Percentiles rank a stretch among this genome's conserved stretches.
phyloP scores from a whole-genome alignment of 2,888 invertebrate genomes.

The Eupithecia inturbata region DNA sequence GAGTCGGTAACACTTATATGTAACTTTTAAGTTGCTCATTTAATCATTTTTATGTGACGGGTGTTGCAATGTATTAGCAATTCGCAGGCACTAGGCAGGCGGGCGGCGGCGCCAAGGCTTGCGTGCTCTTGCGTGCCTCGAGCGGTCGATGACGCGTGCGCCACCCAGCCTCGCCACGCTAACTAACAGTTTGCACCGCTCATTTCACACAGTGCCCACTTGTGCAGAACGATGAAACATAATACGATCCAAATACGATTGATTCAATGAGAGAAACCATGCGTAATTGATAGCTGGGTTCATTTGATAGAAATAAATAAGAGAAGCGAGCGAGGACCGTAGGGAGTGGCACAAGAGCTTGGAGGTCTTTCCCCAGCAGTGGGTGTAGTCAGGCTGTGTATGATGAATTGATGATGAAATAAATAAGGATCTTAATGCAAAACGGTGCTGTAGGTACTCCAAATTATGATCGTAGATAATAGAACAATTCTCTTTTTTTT shows the following conservation, averaged over 20 bases:
- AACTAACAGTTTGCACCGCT: constrained; percentile 32
- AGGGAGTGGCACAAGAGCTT: background rate
- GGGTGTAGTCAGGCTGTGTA: background rate
- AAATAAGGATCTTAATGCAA: background rate
- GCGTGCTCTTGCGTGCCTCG: constrained; percentile 38
- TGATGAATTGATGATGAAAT: background rate
- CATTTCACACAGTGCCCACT: constrained; percentile 42
- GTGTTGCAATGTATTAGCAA: constrained; percentile 23
- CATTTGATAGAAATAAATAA: background rate
- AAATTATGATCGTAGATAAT: background rate
- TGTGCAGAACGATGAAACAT: constrained; percentile 32
- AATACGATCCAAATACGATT: constrained; percentile 21
- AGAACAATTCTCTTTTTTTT: background rate
- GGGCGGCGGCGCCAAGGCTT: constrained; percentile 39
- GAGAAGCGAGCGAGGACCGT: background rate
- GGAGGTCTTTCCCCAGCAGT: background rate
- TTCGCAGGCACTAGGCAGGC: constrained; percentile 29
- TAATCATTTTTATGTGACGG: constrained; percentile 21
- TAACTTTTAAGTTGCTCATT: constrained; percentile 10
- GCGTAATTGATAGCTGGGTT: constrained; percentile 1
- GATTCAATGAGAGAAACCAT: constrained; percentile 25
- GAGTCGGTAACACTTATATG: constrained; percentile 2
- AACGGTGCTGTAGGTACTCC: background rate
- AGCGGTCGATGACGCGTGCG: constrained; percentile 46
- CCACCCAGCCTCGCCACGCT: constrained; percentile 21